Conservation (phyloP, 2,888 invertebrate genomes). For the Crepidodera aurea region DNA sequence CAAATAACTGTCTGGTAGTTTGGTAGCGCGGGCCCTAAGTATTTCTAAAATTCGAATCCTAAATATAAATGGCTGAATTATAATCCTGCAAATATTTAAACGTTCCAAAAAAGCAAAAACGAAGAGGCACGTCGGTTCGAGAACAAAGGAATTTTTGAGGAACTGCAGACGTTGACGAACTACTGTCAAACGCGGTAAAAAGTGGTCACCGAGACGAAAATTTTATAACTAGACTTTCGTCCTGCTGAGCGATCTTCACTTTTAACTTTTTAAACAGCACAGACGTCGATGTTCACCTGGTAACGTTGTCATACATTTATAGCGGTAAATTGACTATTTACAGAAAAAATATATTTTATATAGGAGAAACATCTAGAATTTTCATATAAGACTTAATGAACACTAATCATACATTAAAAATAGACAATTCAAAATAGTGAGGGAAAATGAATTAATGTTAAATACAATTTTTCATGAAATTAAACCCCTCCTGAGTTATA, state of each 20-base stretch:
- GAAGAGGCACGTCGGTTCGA: slow-evolving; percentile 42
- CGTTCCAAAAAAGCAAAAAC: slow-evolving; percentile 41
- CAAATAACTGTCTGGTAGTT: slow-evolving; percentile 44
- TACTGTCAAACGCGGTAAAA: slow-evolving; percentile 51
- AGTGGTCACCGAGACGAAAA: slow-evolving; percentile 45
- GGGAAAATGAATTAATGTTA: too few species aligned
- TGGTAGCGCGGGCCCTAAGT: slow-evolving; percentile 43
- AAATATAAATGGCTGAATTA: slow-evolving; percentile 57
- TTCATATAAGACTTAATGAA: too few species aligned
- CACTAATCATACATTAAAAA: too few species aligned
- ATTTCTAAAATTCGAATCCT: slow-evolving; percentile 54
- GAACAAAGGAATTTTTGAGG: slow-evolving; percentile 57
- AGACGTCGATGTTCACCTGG: not conserved
- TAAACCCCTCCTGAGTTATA: too few species aligned
- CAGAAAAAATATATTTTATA: too few species aligned
- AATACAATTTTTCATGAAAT: too few species aligned
- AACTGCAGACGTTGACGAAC: slow-evolving; percentile 56
- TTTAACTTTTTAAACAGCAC: slow-evolving; percentile 4
- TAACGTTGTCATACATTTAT: too few species aligned
- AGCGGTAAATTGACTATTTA: too few species aligned
- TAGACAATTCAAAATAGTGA: too few species aligned
- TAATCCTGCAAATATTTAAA: slow-evolving; percentile 50
- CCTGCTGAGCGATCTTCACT: slow-evolving; percentile 19
- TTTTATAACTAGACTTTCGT: slow-evolving; percentile 40
- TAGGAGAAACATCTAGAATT: too few species aligned